Evolutionary conservation across 2,113 vertebrate genomes (phyloP), one percentile per base, ranked within the genome.

Genomic region (Columba janthina): DNA sequence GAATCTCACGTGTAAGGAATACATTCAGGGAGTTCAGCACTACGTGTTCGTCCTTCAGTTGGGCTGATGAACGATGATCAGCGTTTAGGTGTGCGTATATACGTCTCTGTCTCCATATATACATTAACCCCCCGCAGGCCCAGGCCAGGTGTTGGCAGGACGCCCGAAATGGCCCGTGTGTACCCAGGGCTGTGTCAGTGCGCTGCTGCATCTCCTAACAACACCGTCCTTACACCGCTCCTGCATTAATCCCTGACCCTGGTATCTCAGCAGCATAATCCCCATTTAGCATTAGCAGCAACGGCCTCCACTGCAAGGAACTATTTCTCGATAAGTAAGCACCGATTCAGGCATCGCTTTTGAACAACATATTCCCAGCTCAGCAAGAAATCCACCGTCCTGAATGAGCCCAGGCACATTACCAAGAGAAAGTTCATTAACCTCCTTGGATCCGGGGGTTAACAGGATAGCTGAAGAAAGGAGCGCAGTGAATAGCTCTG

Each of bases 401-500:
- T 95, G 96, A 98, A 98, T 98, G 97, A 97, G 95, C 92, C 40
- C 0, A n/a, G 97, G 96, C 97, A 97, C 94, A 96, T 97, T 96
- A 90, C 97, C 88, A 97, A 93, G 87, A 97, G 98, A 97, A 98
- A 98, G 97, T 98, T 98, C 98, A 98, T 98, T 98, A 98, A 98
- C 98, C 98, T 97, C 72, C 60, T 97, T 92, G 92, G 98, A 97
- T 97, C 93, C 58, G 70, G 96, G 95, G 98, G 98, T 98, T 98
- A 98, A 98, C 97, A 97, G 97, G 98, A 97, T 95, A 96, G 97
- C 95, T 90, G 96, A 97, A 98, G 97, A 98, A 98, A 98, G 96
- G 96, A 94, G 94, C 91, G 38, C 94, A 97, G 92, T 90, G 97
- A 98, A 98, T 97, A 95, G 98, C 97, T 98, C 94, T 91, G 97